Base-by-base conservation (phyloP, 2,113 vertebrate genomes). In the Probosciger aterrimus region DNA sequence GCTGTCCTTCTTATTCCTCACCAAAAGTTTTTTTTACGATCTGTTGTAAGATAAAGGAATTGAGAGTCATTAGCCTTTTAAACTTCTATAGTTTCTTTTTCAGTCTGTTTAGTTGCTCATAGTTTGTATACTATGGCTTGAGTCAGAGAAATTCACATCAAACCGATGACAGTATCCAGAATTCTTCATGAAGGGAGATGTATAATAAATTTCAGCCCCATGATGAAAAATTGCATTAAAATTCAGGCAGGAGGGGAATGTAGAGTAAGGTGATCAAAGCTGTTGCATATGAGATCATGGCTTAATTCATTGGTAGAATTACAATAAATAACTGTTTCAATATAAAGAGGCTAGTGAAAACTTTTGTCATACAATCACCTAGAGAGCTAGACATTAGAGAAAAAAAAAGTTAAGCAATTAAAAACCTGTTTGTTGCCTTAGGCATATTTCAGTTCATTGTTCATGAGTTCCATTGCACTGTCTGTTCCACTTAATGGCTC, bases 361-460 rank as follows among this genome's bases (percentile, higher is more conserved):
- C 50, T 93, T 84, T 88, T 91, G 64, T 97, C 77, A 92, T 49
- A 92, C 27, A 88, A 47, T 93, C 91, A 96, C 43, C 82, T 94
- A 76, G 86, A 96, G 82, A 96, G 70, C 31, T 37, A 93, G 62
- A 78, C 90, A 75, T 71, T 90, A 81, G 91, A 94, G 84, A 97
- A 97, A 95, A 92, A 92, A 88, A 85, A 97, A 96, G 68, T 93
- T 64, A 95, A 97, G 92, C 86, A 97, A 97, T 96, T 97, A 97
- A 96, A 97, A 97, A 80, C 33, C 25, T 18, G 17, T 90, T 96
- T 97, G 79, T 86, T 97, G 82, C 85, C 91, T 96, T 95, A 95
- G 85, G 95, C 91, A 64, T 95, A 50, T 96, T 97, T 95, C 89
- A 97, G 70, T 96, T 96, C 65, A n/a, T 90, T 97, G 95, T 97